phyloP scores from a whole-genome alignment of 2,113 vertebrate genomes.

The Pterocles orientalis region DNA sequence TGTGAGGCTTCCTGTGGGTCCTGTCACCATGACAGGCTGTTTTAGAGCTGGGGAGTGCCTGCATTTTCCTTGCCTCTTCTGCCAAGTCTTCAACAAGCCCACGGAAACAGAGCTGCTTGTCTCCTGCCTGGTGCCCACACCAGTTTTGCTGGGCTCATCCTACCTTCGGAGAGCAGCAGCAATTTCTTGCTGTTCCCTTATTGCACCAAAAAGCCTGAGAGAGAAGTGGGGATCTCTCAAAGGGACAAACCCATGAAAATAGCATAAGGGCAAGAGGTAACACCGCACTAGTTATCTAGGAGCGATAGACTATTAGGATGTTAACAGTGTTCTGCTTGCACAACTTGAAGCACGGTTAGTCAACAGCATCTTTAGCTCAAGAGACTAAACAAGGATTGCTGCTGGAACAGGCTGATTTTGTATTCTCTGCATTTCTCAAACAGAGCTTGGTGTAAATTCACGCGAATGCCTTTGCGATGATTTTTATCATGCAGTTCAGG shows the following conservation, averaged over 20 bases:
- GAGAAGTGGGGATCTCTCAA: neutral
- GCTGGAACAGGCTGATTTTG: neutral
- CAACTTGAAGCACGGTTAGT: neutral
- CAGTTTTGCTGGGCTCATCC: rapidly evolving
- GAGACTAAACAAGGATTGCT: neutral
- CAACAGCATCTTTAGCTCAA: neutral
- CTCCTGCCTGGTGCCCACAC: neutral
- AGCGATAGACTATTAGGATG: neutral
- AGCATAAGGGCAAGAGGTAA: neutral
- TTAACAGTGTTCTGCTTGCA: neutral
- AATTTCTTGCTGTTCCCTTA: neutral
- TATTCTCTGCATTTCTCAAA: neutral
- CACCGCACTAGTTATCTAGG: no score
- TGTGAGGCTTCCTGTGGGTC: neutral
- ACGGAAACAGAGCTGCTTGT: neutral
- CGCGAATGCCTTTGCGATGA: rapidly evolving
- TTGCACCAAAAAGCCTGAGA: neutral
- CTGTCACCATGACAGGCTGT: neutral
- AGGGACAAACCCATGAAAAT: neutral
- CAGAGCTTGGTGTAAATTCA: neutral
- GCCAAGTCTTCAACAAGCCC: rapidly evolving
- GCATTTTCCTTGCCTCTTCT: neutral
- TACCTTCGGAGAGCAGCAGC: neutral
- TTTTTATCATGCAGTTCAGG: neutral
- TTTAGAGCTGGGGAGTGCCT: neutral